These are phyloP conservation scores for Clupea harengus DNA, from an alignment of 2,113 vertebrate genomes.

Conservation along the genomic window DNA sequence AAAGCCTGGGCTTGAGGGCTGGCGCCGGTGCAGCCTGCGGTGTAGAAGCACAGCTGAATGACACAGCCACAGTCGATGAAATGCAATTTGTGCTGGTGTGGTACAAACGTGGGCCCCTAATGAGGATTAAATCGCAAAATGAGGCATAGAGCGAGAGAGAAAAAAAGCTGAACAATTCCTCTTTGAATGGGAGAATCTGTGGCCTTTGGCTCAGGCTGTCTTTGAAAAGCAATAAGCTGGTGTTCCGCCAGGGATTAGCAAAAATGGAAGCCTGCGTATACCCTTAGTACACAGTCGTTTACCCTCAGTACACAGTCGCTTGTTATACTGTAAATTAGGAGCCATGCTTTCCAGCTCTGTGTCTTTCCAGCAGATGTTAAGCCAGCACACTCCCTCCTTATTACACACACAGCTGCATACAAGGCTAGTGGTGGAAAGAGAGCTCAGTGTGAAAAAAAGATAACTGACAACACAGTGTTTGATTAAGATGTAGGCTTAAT, in stretches of 20 bases:
- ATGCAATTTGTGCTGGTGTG: slow-evolving; percentile 33
- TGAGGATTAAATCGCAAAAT: slow-evolving; percentile 40
- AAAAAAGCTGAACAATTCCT: slow-evolving; percentile 23
- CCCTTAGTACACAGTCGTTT: slow-evolving; percentile 40
- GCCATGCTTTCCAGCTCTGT: slow-evolving; percentile 32
- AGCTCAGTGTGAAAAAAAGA: neutral
- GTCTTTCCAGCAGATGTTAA: neutral
- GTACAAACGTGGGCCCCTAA: slow-evolving; percentile 44
- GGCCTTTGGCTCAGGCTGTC: slow-evolving; percentile 2
- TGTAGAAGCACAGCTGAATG: neutral
- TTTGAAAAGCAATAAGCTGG: slow-evolving; percentile 51
- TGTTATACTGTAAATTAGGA: slow-evolving; percentile 49
- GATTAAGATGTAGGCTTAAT: neutral
- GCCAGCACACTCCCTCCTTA: neutral
- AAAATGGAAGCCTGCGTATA: slow-evolving; percentile 53
- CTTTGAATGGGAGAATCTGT: slow-evolving; percentile 34
- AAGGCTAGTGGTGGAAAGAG: neutral
- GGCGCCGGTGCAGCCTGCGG: neutral
- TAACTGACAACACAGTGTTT: neutral
- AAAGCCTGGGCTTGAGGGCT: neutral
- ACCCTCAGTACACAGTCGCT: slow-evolving; percentile 34
- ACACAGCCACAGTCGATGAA: slow-evolving; percentile 32
- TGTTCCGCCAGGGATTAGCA: slow-evolving; percentile 56
- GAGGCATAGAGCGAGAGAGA: slow-evolving; percentile 20
- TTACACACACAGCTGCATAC: neutral